A percentile compares a stretch with the other conserved stretches of the same genome.
These are phyloP conservation scores for Callosobruchus maculatus DNA, from an alignment of 2,888 invertebrate genomes.

Conservation along the genomic window DNA sequence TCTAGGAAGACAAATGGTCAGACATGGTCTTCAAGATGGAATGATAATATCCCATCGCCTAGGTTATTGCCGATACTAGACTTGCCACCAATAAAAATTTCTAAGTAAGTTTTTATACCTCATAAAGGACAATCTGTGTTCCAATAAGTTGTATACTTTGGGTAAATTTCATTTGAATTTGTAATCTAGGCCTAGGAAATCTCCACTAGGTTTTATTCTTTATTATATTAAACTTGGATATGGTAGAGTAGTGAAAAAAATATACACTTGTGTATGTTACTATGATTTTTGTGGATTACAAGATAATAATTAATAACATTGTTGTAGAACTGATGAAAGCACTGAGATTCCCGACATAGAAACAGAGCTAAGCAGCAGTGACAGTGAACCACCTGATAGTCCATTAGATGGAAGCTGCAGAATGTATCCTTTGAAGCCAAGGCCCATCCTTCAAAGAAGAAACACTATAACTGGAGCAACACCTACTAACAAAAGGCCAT, in stretches of 20 bases:
- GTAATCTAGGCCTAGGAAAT: too few relatives aligned
- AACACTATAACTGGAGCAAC: constrained; percentile 85
- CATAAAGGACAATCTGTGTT: not conserved
- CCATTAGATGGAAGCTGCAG: constrained; percentile 51
- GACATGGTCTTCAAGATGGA: constrained; percentile 60
- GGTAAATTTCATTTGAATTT: too few relatives aligned
- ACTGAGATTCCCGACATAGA: constrained; percentile 22
- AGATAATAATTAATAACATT: not conserved
- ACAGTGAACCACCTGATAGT: constrained; percentile 55
- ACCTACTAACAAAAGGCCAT: constrained; percentile 61
- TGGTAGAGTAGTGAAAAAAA: too few relatives aligned
- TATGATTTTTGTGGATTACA: too few relatives aligned
- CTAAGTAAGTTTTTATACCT: constrained; percentile 47
- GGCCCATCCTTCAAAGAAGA: constrained; percentile 71
- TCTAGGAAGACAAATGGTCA: constrained; percentile 63
- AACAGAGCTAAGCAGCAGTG: constrained; percentile 50
- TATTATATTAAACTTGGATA: too few relatives aligned
- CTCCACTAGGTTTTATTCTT: too few relatives aligned
- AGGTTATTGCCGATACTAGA: constrained; percentile 60
- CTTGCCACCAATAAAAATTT: constrained; percentile 56
- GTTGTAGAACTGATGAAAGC: constrained; percentile 25
- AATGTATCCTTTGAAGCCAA: constrained; percentile 72
- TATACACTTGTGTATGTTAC: too few relatives aligned
- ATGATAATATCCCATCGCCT: constrained; percentile 66
- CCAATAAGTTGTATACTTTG: too few relatives aligned